Evolutionary conservation across 1,140 invertebrate species (phyloP), one percentile per base, ranked within the genome.

Genomic region (Dufourea novaeangliae): DNA sequence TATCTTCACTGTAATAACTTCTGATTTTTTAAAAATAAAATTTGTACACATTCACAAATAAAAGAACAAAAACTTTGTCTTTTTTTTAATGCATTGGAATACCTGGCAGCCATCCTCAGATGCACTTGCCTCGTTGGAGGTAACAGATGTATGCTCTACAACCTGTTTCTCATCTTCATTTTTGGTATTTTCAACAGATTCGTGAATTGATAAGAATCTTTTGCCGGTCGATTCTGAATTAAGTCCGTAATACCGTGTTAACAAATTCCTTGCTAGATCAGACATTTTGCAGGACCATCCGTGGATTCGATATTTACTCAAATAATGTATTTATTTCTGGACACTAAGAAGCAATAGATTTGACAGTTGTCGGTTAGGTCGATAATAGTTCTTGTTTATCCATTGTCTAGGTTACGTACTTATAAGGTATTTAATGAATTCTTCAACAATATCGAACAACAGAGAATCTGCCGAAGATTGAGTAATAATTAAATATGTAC

Each of bases 171-270:
- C 29, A 0, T 41, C 46, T 7, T 76, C 27, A 6, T 57, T 52
- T 11, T 80, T 62, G 4, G 14, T 22, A 11, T 67, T 64, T n/a
- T 54, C 25, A 7, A 73, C n/a, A 11, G 63, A 70, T 27, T 69
- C 56, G 17, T 59, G 82, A 27, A 84, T 84, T 1, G 78, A 80
- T 25, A 71, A 7, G 12, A 54, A 78, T 8, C 11, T 80, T 37
- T 69, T 37, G 5, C 10, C 12, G 22, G 50, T 54, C 0, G 52
- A n/a, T 39, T 56, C 41, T 2, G 56, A 25, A 5, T 50, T 63
- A n/a, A 80, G 29, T 34, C 78, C 83, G 12, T 84, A 84, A 80
- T 84, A 84, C 4, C 66, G 78, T 0, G 11, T 37, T 12, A 84
- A 59, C 11, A 84, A 66, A 46, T 29, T 70, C 17, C 37, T 63